Percentiles rank a stretch among this genome's conserved stretches.
Conservation (phyloP, 1,140 invertebrate species). For the Aphis gossypii region DNA sequence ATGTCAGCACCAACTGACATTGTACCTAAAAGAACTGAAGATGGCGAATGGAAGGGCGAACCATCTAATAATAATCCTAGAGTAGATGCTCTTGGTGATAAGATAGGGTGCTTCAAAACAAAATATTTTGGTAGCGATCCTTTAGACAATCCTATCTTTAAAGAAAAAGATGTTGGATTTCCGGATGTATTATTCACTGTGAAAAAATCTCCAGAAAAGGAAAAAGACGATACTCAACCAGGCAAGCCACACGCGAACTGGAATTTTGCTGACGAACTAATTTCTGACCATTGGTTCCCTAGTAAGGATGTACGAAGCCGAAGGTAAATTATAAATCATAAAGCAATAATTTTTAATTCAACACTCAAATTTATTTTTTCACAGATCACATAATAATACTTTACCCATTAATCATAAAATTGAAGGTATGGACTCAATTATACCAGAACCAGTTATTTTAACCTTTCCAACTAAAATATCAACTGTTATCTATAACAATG, state of each 20-base stretch:
- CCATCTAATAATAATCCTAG: slow-evolving; percentile 62
- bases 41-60: slow-evolving; percentile 62
- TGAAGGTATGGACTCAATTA: slow-evolving; percentile 20
- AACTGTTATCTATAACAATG: background rate
- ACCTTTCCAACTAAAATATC: slow-evolving; percentile 30
- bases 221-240: slow-evolving; percentile 12
- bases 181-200: slow-evolving; percentile 41
- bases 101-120: slow-evolving; percentile 76
- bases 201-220: background rate
- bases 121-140: slow-evolving; percentile 79
- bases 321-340: slow-evolving; percentile 38
- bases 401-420: slow-evolving; percentile 15
- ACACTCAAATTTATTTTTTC: slow-evolving; percentile 14
- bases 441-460: slow-evolving; percentile 40
- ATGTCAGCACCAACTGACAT: slow-evolving; percentile 64
- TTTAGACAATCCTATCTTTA: slow-evolving; percentile 77
- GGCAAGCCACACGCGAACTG: slow-evolving; percentile 26
- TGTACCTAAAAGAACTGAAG: slow-evolving; percentile 64
- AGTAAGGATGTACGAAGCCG: background rate
- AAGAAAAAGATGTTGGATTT: slow-evolving; percentile 66
- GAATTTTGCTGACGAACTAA: slow-evolving; percentile 32
- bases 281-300: background rate
- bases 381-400: slow-evolving; percentile 42
- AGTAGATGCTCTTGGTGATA: slow-evolving; percentile 71
- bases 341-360: background rate